A percentile compares a stretch with the other conserved stretches of the same genome.
phyloP scores from a whole-genome alignment of 2,888 invertebrate species.

The Dryobotodes eremita region DNA sequence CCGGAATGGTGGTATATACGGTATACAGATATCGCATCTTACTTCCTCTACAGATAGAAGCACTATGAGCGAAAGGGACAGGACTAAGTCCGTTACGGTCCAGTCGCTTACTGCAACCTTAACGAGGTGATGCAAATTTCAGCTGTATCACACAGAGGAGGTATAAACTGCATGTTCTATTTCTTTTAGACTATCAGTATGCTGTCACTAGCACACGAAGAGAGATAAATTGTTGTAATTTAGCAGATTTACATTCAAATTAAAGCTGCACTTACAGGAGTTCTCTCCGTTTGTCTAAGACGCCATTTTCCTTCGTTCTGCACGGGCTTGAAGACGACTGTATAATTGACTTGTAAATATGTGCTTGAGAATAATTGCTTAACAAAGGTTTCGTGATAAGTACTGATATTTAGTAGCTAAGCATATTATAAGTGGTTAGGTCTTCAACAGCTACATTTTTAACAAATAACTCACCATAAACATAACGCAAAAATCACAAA shows the following conservation, averaged over 20 bases:
- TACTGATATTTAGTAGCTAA: background rate
- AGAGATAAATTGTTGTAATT: constrained; percentile 62
- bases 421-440: background rate
- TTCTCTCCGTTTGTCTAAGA: constrained; percentile 22
- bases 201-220: constrained; percentile 51
- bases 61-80: constrained; percentile 37
- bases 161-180: constrained; percentile 66
- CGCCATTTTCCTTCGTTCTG: constrained; percentile 19
- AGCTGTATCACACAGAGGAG: constrained; percentile 67
- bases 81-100: constrained; percentile 41
- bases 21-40: constrained; percentile 30
- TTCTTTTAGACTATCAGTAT: constrained; percentile 68
- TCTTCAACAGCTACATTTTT: background rate
- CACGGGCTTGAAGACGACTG: background rate
- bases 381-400: background rate
- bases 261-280: constrained; percentile 26
- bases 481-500: background rate
- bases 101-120: constrained; percentile 54
- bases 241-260: constrained; percentile 60
- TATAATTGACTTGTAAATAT: constrained; percentile 33
- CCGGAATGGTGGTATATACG: constrained; percentile 47
- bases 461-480: background rate
- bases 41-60: constrained; percentile 24
- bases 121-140: constrained; percentile 72
- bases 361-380: constrained; percentile 11